Evolutionary conservation across 2,113 vertebrate genomes (phyloP), one percentile per base, ranked within the genome.

Genomic region (Mystacornis crossleyi): DNA sequence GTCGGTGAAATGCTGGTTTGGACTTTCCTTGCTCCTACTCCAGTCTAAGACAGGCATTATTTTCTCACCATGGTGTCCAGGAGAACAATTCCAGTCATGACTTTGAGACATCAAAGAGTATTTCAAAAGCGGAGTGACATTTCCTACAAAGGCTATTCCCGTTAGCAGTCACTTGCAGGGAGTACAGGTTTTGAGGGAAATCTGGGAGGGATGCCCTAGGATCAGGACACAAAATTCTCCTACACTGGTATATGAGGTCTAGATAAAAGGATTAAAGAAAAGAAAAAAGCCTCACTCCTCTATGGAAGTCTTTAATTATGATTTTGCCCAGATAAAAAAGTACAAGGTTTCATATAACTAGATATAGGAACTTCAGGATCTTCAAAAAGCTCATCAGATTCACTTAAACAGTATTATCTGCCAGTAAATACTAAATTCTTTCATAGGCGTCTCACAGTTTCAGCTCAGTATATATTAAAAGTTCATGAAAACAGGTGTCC

Each of bases 81-180:
- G 47, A 97, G 91, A 97, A 86, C 91, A 93, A 95, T 78, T 88
- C 55, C 62, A 92, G 53, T 23, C 79, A 81, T 54, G 72, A 93
- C 78, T 96, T 75, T 53, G 77, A 97, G 78, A 95, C 74, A 93
- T 86, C 88, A 87, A 87, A 86, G 33, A 48, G 34, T 80, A 82
- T 94, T 95, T 96, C 67, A 96, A 87, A 93, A 96, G 74, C 28
- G 50, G 79, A 97, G 74, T 34, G 69, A 83, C 28, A 61, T 61
- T 96, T 93, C 51, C 40, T 87, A 60, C 47, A 64, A 89, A 85
- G 84, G 69, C 54, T 77, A 55, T 83, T 92, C 36, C 71, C 43
- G 79, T 81, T 48, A 89, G 67, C 25, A 73, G 84, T 82, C 93
- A 85, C 8, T 90, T 90, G 80, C 69, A 95, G 89, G 77, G 93